Conservation (phyloP, 2,888 invertebrate species). For the Aquatica leii region DNA sequence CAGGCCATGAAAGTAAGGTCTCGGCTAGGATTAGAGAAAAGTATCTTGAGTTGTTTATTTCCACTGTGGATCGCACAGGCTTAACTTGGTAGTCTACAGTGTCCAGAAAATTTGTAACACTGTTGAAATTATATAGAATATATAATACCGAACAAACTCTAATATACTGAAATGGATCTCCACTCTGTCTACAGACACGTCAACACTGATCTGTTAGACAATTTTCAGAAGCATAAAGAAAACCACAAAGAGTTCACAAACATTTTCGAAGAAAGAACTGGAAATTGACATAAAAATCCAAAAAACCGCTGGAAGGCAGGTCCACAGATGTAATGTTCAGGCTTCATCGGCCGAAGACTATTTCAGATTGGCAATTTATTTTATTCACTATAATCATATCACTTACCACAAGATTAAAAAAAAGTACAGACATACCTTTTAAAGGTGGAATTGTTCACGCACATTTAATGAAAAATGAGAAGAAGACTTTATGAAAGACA, state of each 20-base stretch:
- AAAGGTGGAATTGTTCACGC: too few species aligned
- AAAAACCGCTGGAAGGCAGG: neutral
- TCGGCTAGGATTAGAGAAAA: too few species aligned
- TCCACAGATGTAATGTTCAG: neutral
- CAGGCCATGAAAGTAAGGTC: too few species aligned
- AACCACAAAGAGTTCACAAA: neutral
- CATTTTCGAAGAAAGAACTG: neutral
- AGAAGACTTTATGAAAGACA: neutral
- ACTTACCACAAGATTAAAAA: neutral
- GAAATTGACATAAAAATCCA: neutral
- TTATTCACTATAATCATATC: neutral
- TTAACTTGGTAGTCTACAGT: neutral
- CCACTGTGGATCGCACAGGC: too few species aligned
- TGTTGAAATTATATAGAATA: constrained; percentile 4
- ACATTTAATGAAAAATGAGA: neutral
- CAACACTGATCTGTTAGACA: neutral
- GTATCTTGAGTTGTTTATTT: too few species aligned
- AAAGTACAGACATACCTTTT: neutral
- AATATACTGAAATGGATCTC: neutral
- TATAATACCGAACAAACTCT: constrained; percentile 1
- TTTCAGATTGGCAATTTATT: neutral
- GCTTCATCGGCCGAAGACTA: neutral
- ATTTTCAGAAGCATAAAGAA: neutral
- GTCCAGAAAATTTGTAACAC: neutral
- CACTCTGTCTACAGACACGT: neutral